Evolutionary conservation across 2,113 vertebrate genomes (phyloP), one percentile per base, ranked within the genome.

Genomic region (Heloderma charlesbogerti): DNA sequence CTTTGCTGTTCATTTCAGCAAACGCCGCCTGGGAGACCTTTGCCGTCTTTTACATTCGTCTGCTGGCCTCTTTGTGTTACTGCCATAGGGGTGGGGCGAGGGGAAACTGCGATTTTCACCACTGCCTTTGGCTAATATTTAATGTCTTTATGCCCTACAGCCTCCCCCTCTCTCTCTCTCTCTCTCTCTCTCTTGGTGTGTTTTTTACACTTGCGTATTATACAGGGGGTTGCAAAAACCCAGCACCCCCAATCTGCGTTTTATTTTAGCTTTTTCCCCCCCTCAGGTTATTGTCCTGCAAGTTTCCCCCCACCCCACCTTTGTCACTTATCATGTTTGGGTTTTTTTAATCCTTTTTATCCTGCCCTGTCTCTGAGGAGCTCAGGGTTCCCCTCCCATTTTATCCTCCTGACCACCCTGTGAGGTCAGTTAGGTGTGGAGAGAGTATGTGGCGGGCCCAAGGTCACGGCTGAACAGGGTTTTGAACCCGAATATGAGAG

Each of bases 1-100:
- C 96, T 97, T 98, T 94, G 96, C 97, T 92, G 94, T 95, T 96
- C 92, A 78, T 75, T 96, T 97, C 97, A 92, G 97, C 97, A 95
- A 25, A 51, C 85, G 94, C 95, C 0, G 90, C 95, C 95, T 80
- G 84, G 60, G 89, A 95, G 95, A 95, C 90, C 87, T 63, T 43
- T 25, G 85, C 92, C 43, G 87, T 74, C 92, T 92, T 87, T 94
- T 88, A 10, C 92, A 89, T 94, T 88, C 89, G 60, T 86, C 22
- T 89, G 1, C 90, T 7, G 0, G 92, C 66, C 92, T 94, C 97
- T 97, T 97, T 98, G 97, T 98, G 96, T 87, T 31, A 88, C 95
- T 96, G 97, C 95, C 96, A 94, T 20, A 3, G 25, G 51, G 72
- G 91, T 79, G 37, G 66, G 78, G 77, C 29, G 3, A 29, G 71